Percentiles rank a stretch among this genome's conserved stretches.
phyloP scores from a whole-genome alignment of 2,797 vertebrate genomes.

The Muraenolepis orangiensis region DNA sequence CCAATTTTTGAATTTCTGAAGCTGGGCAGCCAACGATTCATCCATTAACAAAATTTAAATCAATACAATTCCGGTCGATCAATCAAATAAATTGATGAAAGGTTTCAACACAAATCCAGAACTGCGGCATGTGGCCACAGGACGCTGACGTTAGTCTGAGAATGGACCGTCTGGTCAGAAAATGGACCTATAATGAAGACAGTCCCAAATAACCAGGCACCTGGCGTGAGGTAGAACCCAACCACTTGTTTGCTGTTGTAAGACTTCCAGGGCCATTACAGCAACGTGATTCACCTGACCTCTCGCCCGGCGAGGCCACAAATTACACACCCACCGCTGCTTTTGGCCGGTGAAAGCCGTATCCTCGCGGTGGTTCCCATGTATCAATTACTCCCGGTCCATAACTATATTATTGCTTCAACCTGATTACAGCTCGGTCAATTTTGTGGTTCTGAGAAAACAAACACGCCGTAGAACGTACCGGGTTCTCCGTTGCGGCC shows the following conservation, averaged over 20 bases:
- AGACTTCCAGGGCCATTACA: constrained; percentile 29
- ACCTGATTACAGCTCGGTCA: constrained; percentile 30
- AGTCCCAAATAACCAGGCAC: neutral
- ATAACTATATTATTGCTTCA: constrained; percentile 42
- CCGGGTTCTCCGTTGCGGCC: constrained; percentile 94
- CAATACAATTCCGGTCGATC: too few relatives aligned
- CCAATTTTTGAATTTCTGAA: neutral
- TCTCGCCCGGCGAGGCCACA: constrained; percentile 48
- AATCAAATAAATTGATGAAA: neutral
- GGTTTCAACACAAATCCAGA: neutral
- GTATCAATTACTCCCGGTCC: constrained; percentile 48
- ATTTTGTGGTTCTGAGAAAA: constrained; percentile 35
- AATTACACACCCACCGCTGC: constrained; percentile 59
- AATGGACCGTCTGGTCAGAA: neutral
- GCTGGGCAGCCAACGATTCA: neutral
- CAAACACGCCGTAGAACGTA: constrained; percentile 77
- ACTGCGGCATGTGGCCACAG: neutral
- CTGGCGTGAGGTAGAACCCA: neutral
- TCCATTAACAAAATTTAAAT: neutral
- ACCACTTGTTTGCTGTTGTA: neutral
- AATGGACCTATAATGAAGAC: neutral
- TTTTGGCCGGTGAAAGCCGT: constrained; percentile 54
- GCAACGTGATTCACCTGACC: constrained; percentile 24
- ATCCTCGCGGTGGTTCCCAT: constrained; percentile 51
- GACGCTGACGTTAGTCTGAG: neutral